Evolutionary conservation across 2,113 vertebrate species (phyloP).

Genomic region (Cyphomyrus plagiostoma): DNA sequence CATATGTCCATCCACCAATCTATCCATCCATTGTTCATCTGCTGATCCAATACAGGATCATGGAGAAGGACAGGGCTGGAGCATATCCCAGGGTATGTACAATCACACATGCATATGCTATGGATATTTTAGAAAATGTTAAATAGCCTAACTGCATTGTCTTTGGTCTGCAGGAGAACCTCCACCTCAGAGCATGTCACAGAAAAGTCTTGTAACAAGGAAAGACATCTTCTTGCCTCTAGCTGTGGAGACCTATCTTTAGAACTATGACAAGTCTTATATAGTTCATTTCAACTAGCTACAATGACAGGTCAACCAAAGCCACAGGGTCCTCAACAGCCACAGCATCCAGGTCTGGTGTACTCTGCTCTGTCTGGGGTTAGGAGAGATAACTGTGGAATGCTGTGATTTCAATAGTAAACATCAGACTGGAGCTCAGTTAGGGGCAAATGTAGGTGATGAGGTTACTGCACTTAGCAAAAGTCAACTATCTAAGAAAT

Average conservation of each 20-base stretch:
- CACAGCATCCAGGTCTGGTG: conserved; percentile 77
- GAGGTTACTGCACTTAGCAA: not conserved
- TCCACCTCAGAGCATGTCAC: not conserved
- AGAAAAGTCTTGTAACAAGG: not conserved
- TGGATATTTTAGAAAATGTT: not conserved
- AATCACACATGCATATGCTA: not conserved
- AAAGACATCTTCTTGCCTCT: not conserved
- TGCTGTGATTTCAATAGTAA: not conserved
- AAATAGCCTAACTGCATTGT: not conserved
- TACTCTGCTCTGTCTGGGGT: conserved; percentile 77
- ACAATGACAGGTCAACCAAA: conserved; percentile 38
- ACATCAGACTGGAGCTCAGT: not conserved
- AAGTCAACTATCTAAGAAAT: not conserved
- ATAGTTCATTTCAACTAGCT: not conserved
- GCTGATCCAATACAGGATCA: not conserved
- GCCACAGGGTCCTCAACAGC: conserved; percentile 73
- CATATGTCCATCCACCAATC: not conserved
- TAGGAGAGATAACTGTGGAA: not conserved
- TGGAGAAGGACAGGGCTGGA: not conserved
- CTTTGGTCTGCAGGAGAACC: not conserved
- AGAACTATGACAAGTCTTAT: not conserved
- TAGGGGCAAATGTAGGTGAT: not conserved
- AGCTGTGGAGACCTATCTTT: not conserved
- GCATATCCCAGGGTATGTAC: not conserved
- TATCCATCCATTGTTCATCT: not conserved